Base-by-base conservation (phyloP, 2,888 invertebrate genomes). In the Epinotia bilunana region DNA sequence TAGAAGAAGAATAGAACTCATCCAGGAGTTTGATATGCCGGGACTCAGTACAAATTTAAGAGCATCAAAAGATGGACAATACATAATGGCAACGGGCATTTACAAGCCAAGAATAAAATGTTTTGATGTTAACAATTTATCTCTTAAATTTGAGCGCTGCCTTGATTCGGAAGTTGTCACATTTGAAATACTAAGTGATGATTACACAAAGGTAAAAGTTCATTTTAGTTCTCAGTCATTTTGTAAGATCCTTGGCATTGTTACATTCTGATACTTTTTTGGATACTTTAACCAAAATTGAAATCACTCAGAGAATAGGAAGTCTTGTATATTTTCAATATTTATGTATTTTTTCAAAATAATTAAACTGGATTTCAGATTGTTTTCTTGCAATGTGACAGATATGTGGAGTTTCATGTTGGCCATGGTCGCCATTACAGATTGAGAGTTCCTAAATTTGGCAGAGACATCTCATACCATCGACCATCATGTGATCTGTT, bases 1-100 rank as follows among this genome's bases (percentile, higher is more conserved):
- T 65, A 95, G 98, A 80, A 95, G 97, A 81, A 95, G 99, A 85
- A 98, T 99, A 82, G 98, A 99, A 91, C 95, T 99, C 60, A 98
- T 99, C 80, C 99, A 99, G 92, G 99, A 99, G 87, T 99, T 99
- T 95, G 98, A 99, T 82, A 99, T 99, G 99, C 99, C 99, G 39
- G 98, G 97, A 67, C 95, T 99, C 0, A 98, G 99, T 85, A 97
- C 97, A 20, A 96, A 96, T 70, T 95, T 99, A 33, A 95, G 96
- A 83, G 95, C 98, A 78, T 98, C 99, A 11, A 96, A 95, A 81
- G 99, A 99, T 95, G 97, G 98, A 20, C 97, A 99, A 79, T 99
- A 97, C 86, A 96, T 99, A 77, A 94, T 99, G 86, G 97, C 98
- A 1, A 97, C 99, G 53, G 99, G 99, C 65, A 97, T 97, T 78